Base-by-base conservation (phyloP, 2,797 vertebrate genomes). In the Sebastes minor region DNA sequence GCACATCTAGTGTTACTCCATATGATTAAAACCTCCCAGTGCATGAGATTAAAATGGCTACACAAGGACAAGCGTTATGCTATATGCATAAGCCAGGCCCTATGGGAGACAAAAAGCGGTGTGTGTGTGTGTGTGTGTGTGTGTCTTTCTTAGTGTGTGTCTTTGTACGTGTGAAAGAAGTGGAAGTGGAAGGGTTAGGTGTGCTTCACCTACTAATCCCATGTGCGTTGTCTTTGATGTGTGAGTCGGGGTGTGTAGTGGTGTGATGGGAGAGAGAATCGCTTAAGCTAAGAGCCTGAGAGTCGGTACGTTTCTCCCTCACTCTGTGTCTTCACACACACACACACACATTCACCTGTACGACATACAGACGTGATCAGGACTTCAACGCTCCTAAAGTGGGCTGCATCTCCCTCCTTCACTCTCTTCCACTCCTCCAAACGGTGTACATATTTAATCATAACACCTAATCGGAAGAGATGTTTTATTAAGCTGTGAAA, bases 181-280 rank as follows among this genome's bases (percentile, higher is more conserved):
- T 61, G 46, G 68, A 79, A 69, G 80, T 22, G 38, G 27, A 80
- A 66, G 61, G 64, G 78, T 84, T 84, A 68, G 75, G 52, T 80
- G 57, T 69, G 75, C 85, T 85, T 90, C 78, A 91, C 80, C 82
- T 81, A 52, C 81, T 92, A 84, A 92, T 91, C 81, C 64, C 84
- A 76, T 57, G 71, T 87, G 76, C 33, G 27, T 76, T 81, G 82
- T 87, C 83, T 92, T 88, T 89, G 80, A 88, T 92, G 86, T 89
- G 73, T 81, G 81, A 80, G 75, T 79, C 46, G 28, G 49, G 72
- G 57, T 69, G 65, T 79, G 83, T 70, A 62, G 56, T 66, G 78
- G 53, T 71, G 53, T 71, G 80, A 65, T 86, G 70, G 60, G 61
- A 79, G 55, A 79, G 57, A 81, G 69, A 89, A 91, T 90, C 75